A percentile compares a stretch with the other conserved stretches of the same genome.
These are phyloP conservation scores for Tryphoninae sp. DNA, from an alignment of 2,888 invertebrate species.

Conservation along the genomic window DNA sequence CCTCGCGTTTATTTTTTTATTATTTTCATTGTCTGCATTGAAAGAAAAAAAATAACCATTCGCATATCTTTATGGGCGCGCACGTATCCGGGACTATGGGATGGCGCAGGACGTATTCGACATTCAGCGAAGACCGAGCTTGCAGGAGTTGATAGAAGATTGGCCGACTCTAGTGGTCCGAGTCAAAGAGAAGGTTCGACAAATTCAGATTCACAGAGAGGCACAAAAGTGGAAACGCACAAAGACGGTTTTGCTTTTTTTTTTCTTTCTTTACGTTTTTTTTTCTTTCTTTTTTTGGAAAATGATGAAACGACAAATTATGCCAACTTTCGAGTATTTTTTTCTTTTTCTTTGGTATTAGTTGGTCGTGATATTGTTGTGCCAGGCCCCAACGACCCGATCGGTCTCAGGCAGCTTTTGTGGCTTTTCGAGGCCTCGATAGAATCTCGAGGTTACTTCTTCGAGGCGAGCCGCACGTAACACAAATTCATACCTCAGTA, in stretches of 20 bases:
- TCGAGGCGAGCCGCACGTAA: too few species aligned
- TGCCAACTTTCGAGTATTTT: slow-evolving; percentile 32
- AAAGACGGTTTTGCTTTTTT: slow-evolving; percentile 54
- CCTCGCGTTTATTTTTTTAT: slow-evolving; percentile 17
- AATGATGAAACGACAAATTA: slow-evolving; percentile 20
- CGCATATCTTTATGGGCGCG: slow-evolving; percentile 57
- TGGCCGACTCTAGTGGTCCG: slow-evolving; percentile 88
- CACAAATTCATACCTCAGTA: too few species aligned
- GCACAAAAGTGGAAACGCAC: slow-evolving; percentile 47
- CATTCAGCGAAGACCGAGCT: slow-evolving; percentile 87
- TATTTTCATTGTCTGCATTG: slow-evolving; percentile 22
- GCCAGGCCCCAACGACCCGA: slow-evolving; percentile 57
- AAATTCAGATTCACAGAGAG: slow-evolving; percentile 54
- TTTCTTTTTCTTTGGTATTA: slow-evolving; percentile 38
- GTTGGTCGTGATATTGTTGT: slow-evolving; percentile 37
- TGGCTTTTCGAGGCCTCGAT: slow-evolving; percentile 56
- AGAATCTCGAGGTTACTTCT: slow-evolving; percentile 46
- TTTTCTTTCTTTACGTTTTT: background rate
- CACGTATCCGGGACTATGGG: slow-evolving; percentile 71
- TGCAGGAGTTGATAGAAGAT: slow-evolving; percentile 89
- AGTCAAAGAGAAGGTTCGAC: slow-evolving; percentile 87
- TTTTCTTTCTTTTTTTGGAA: slow-evolving; percentile 22
- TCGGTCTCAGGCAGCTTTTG: slow-evolving; percentile 59
- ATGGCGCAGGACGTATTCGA: slow-evolving; percentile 86
- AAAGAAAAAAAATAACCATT: slow-evolving; percentile 40